A percentile compares a stretch with the other conserved stretches of the same genome.
Evolutionary conservation across 1,140 invertebrate genomes (phyloP).

Genomic region (Bombus breviceps): DNA sequence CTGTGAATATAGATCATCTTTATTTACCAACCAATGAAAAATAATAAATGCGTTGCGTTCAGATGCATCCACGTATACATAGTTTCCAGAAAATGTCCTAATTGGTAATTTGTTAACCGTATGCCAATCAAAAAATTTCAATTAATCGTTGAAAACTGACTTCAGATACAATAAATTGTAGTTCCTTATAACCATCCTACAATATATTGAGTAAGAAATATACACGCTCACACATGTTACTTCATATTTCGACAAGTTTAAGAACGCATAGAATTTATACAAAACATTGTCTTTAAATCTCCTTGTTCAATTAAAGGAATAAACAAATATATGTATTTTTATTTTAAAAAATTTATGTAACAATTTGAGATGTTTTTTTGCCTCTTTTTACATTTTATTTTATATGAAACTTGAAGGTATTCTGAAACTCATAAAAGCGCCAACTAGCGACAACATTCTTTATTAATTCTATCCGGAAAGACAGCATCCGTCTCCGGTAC

Average conservation of each 20-base stretch:
- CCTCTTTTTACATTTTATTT: neutral
- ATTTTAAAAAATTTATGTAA: neutral
- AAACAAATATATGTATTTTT: neutral
- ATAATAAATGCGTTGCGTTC: neutral
- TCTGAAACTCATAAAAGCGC: conserved; percentile 18
- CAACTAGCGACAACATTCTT: conserved; percentile 19
- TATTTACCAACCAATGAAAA: conserved; percentile 16
- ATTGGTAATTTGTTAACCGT: neutral
- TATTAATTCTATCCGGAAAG: neutral
- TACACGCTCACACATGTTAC: neutral
- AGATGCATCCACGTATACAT: neutral
- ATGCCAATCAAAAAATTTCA: neutral
- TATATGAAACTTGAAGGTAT: neutral
- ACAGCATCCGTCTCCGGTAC: conserved; percentile 40
- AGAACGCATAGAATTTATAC: neutral
- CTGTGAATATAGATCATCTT: neutral
- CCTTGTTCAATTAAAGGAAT: neutral
- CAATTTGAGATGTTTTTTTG: neutral
- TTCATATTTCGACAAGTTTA: neutral
- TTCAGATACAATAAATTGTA: neutral
- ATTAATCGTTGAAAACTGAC: neutral
- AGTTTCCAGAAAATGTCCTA: neutral
- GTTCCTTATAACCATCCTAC: no score
- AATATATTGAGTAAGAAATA: neutral
- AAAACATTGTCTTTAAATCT: neutral